Conservation (phyloP, 2,888 invertebrate genomes). For the Anticlea derivata region DNA sequence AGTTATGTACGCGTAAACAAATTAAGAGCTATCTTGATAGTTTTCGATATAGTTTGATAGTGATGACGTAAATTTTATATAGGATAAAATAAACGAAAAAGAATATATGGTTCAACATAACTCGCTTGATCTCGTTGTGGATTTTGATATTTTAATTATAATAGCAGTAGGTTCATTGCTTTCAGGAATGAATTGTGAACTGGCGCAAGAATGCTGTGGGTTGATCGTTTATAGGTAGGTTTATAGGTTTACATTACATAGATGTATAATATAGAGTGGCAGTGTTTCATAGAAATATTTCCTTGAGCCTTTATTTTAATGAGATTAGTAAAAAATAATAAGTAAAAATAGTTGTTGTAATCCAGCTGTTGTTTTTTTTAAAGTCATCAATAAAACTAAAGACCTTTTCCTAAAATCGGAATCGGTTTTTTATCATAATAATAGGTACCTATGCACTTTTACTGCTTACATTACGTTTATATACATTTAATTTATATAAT, state of each 20-base stretch:
- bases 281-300: slow-evolving; percentile 3
- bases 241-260: too few relatives aligned
- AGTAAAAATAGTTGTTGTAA: too few relatives aligned
- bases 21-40: not conserved
- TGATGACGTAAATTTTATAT: slow-evolving; percentile 16
- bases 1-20: not conserved
- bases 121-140: not conserved
- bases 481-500: too few relatives aligned
- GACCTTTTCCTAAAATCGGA: too few relatives aligned
- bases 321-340: too few relatives aligned
- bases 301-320: too few relatives aligned
- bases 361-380: too few relatives aligned
- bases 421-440: too few relatives aligned
- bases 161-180: slow-evolving; percentile 2
- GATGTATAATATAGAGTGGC: too few relatives aligned
- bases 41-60: slow-evolving; percentile 6
- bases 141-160: not conserved
- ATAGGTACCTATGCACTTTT: too few relatives aligned
- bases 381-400: too few relatives aligned
- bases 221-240: not conserved
- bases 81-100: slow-evolving; percentile 16
- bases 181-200: slow-evolving; percentile 11
- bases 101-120: slow-evolving; percentile 18
- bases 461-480: too few relatives aligned
- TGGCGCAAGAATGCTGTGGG: not conserved